phyloP scores from a whole-genome alignment of 37 sponge, comb jelly and placozoan species.

The Mnemiopsis leidyi region DNA sequence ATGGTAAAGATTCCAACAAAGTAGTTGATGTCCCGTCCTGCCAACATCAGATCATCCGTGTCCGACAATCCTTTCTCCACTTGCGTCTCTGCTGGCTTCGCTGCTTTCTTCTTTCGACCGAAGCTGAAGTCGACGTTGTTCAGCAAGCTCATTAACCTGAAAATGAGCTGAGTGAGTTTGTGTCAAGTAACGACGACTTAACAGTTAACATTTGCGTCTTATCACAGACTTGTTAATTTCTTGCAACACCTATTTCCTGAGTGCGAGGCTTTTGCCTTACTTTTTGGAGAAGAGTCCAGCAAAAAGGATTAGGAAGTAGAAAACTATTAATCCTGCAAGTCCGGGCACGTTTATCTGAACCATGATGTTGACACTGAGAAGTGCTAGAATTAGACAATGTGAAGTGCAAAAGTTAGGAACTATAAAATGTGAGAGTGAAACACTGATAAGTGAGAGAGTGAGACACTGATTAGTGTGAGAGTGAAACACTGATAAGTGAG shows the following conservation, averaged over 20 bases:
- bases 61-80: not conserved
- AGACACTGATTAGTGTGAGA: too few relatives aligned
- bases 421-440: too few relatives aligned
- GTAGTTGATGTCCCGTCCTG: constrained; percentile 60
- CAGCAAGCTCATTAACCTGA: constrained; percentile 13
- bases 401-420: too few relatives aligned
- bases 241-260: too few relatives aligned
- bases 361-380: too few relatives aligned
- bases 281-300: constrained; percentile 53
- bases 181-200: not conserved
- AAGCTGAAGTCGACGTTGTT: not conserved
- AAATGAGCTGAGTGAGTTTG: not conserved
- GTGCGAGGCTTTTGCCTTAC: too few relatives aligned
- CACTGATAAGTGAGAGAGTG: too few relatives aligned
- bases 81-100: not conserved
- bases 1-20: constrained; percentile 54
- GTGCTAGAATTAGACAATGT: too few relatives aligned
- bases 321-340: constrained; percentile 15
- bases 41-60: constrained; percentile 45
- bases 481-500: too few relatives aligned
- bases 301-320: constrained; percentile 63
- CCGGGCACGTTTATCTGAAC: constrained; percentile 1
- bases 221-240: too few relatives aligned
- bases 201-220: too few relatives aligned
- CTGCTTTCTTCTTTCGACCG: not conserved